Base-by-base conservation (phyloP, 2,888 invertebrate genomes). In the Macrosoma leucophasiata region DNA sequence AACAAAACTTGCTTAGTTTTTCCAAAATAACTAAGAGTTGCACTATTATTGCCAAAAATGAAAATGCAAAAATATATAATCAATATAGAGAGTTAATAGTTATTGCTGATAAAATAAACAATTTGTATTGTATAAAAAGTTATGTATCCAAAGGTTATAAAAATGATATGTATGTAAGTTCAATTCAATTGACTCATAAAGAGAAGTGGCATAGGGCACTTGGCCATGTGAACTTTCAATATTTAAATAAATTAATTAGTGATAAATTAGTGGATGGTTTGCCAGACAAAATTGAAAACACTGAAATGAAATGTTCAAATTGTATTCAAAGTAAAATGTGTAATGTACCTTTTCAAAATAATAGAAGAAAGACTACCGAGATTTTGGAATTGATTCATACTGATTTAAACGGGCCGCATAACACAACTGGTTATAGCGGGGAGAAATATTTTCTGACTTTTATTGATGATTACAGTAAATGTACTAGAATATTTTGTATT, bases 291-390 rank as follows among this genome's bases (percentile, higher is more conserved):
- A 21, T 21, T 13, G 20, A 20, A 17, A 17, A 12, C 3, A 24
- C 13, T 35, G 26, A 44, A 25, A 41, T 47, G 35, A 47, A 52
- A 29, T 50, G 47, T 48, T 27, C 42, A 26, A 52, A 27, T 26
- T 47, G 50, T 43, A 44, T 47, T 37, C 2, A 46, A 23, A 50
- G 34, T 27, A 48, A 48, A 39, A 48, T 48, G 48, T 3, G n/a
- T 36, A 48, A 46, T 29, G 20, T 45, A 41, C 41, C 49, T 30
- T 45, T 51, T 46, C 4, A 43, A 29, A 50, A 49, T 35, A 49
- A 53, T 29, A 43, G 49, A 46, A 46, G 5, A n/a, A 30, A 9
- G 12, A 29, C 19, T 29, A 19, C 5, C 10, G 22, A 30, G 22
- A 22, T 21, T 10, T 27, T 4, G 3, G 13, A 27, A 17, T 17